Conservation (phyloP, 1,140 invertebrate genomes). For the Lordiphosa collinella region DNA sequence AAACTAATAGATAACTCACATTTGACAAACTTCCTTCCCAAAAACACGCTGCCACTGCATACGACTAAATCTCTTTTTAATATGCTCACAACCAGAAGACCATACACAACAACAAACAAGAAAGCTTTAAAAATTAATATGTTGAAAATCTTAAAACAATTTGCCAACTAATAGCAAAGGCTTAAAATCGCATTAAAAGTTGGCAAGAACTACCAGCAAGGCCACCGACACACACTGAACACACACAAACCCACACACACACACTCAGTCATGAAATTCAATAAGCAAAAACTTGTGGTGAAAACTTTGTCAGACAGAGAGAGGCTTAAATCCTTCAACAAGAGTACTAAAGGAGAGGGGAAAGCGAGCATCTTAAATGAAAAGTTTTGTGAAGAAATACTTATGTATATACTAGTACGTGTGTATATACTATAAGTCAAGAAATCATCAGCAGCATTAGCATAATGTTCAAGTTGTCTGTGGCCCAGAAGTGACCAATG, state of each 20-base stretch:
- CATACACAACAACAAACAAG: slow-evolving; percentile 13
- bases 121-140: slow-evolving; percentile 64
- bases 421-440: slow-evolving; percentile 30
- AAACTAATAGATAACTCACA: no score
- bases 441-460: slow-evolving; percentile 56
- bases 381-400: slow-evolving; percentile 29
- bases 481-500: slow-evolving; percentile 28
- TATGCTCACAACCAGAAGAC: not conserved
- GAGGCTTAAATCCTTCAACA: slow-evolving; percentile 57
- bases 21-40: no score
- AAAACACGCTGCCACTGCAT: no score
- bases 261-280: slow-evolving; percentile 44
- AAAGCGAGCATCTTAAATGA: slow-evolving; percentile 25
- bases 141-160: slow-evolving; percentile 65
- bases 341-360: not conserved
- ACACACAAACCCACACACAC: slow-evolving; percentile 7
- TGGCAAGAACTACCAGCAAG: slow-evolving; percentile 41
- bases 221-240: slow-evolving; percentile 23
- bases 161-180: slow-evolving; percentile 66
- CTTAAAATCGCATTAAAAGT: slow-evolving; percentile 76
- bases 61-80: no score
- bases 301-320: slow-evolving; percentile 45
- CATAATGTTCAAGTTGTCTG: slow-evolving; percentile 35
- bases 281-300: slow-evolving; percentile 59
- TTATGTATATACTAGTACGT: slow-evolving; percentile 1